Conservation (phyloP, 2,113 vertebrate species). For the Variabilichromis moorii region DNA sequence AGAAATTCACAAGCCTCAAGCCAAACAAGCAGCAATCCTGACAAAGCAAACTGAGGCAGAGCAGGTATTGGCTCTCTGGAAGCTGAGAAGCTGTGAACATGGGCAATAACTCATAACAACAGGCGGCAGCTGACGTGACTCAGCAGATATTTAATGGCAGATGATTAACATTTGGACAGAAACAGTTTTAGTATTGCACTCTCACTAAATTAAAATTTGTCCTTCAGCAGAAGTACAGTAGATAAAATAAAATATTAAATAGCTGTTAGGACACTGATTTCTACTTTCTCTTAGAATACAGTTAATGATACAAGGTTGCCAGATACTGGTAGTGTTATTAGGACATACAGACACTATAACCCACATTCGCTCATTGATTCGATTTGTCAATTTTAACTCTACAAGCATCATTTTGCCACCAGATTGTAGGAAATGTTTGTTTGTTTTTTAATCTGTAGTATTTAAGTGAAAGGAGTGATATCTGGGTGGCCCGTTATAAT, state of each 20-base stretch:
- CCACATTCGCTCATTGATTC: not conserved
- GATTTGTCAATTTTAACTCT: not conserved
- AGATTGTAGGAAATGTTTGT: not conserved
- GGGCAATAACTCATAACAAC: conserved; percentile 25
- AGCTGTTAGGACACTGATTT: not conserved
- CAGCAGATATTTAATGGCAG: conserved; percentile 20
- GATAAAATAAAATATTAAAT: not conserved
- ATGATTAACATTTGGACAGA: conserved; percentile 8
- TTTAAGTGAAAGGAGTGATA: not conserved
- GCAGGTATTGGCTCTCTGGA: conserved; percentile 14
- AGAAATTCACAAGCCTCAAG: conserved; percentile 28
- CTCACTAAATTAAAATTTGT: not conserved
- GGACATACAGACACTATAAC: not conserved
- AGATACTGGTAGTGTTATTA: not conserved
- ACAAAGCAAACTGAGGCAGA: conserved; percentile 9
- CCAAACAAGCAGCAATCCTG: conserved; percentile 18
- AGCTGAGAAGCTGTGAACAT: not conserved
- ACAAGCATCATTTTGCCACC: not conserved
- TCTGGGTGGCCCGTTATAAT: not conserved
- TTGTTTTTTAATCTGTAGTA: not conserved
- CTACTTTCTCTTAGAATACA: not conserved
- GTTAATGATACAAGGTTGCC: not conserved
- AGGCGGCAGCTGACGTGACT: conserved; percentile 10
- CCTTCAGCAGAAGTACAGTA: not conserved
- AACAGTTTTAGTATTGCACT: not conserved